Evolutionary conservation across 1,140 invertebrate species (phyloP).

Genomic region (Brachionus koreanus): DNA sequence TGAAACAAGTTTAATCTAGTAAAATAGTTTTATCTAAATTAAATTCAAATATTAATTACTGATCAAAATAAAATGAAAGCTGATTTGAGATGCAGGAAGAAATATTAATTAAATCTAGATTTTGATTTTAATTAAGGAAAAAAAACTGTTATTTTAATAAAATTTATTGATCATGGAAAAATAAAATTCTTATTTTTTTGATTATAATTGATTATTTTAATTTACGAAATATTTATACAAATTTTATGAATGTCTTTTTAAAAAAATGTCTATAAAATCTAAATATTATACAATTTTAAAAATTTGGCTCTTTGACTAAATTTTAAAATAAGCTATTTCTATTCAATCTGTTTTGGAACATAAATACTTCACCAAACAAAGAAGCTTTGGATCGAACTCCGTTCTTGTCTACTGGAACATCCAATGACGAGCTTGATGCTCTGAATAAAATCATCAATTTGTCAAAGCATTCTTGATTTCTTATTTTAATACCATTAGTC

Average conservation of each 20-base stretch:
- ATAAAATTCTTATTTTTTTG: not conserved
- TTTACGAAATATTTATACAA: not conserved
- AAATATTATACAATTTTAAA: not conserved
- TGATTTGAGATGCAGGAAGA: too few species aligned
- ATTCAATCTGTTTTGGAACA: conserved; percentile 15
- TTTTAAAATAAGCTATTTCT: not conserved
- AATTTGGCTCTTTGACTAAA: not conserved
- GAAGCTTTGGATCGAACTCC: not conserved
- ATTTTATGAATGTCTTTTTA: not conserved
- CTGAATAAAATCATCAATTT: conserved; percentile 17
- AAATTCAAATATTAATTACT: too few species aligned
- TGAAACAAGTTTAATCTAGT: too few species aligned
- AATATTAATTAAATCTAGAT: too few species aligned
- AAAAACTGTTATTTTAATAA: not conserved
- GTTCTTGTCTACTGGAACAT: not conserved
- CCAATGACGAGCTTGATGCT: not conserved
- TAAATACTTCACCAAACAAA: conserved; percentile 38
- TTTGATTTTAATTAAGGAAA: too few species aligned
- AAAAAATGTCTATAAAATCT: not conserved
- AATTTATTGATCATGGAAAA: not conserved
- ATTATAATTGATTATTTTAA: not conserved
- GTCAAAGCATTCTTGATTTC: conserved; percentile 26
- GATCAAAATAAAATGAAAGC: too few species aligned
- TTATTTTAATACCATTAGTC: not conserved
- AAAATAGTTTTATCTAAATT: too few species aligned